Percentiles rank a stretch among this genome's conserved stretches.
Evolutionary conservation across 2,113 vertebrate genomes (phyloP).

Genomic region (Pedetes capensis): DNA sequence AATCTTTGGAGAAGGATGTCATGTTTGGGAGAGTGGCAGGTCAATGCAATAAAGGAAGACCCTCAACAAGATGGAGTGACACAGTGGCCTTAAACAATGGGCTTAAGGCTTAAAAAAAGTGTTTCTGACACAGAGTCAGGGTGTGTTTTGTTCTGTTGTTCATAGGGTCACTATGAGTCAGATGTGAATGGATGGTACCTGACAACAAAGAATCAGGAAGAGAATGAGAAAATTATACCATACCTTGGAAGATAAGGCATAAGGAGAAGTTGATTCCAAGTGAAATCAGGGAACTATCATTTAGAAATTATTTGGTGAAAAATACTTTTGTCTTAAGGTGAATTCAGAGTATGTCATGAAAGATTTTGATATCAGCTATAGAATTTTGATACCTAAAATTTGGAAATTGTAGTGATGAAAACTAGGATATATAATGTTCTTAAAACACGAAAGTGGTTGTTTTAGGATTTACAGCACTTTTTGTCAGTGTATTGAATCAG

Average conservation of each 20-base stretch:
- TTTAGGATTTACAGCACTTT: background rate
- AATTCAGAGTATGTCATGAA: background rate
- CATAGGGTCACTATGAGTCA: too few species aligned
- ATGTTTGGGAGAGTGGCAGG: too few species aligned
- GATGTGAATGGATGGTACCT: too few species aligned
- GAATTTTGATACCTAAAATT: background rate
- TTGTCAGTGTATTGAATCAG: background rate
- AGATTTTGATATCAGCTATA: background rate
- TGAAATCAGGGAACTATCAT: background rate
- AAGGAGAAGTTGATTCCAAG: background rate
- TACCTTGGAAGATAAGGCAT: background rate
- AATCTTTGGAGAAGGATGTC: too few species aligned
- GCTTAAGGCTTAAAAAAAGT: background rate
- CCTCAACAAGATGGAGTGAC: too few species aligned
- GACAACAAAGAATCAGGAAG: background rate
- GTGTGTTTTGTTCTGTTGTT: too few species aligned
- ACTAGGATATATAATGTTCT: background rate
- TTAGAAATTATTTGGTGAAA: background rate
- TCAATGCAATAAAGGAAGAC: too few species aligned
- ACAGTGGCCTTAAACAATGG: too few species aligned
- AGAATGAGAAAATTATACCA: background rate
- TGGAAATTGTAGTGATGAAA: background rate
- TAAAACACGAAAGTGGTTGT: background rate
- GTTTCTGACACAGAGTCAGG: too few species aligned
- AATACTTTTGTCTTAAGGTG: background rate